phyloP scores from a whole-genome alignment of 2,888 invertebrate genomes.

The Pachycephus smyrnensis region DNA sequence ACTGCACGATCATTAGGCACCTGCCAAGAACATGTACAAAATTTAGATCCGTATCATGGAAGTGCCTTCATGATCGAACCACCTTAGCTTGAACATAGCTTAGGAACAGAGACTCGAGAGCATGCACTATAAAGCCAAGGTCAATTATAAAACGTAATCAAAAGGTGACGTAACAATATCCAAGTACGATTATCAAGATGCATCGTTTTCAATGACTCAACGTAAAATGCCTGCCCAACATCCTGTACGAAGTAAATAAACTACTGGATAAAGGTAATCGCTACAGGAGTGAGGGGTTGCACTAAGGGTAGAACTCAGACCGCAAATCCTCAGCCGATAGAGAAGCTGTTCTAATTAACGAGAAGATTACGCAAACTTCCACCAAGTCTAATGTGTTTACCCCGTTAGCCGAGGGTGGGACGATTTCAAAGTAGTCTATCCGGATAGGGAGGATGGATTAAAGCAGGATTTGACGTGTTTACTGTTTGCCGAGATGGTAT shows the following conservation, averaged over 20 bases:
- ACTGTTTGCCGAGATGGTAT: background rate
- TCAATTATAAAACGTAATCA: too few relatives aligned
- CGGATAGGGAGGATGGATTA: background rate
- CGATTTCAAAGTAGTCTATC: background rate
- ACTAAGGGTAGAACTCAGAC: background rate
- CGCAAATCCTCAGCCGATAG: background rate
- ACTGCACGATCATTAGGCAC: too few relatives aligned
- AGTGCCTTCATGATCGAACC: too few relatives aligned
- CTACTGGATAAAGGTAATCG: background rate
- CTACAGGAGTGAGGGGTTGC: background rate
- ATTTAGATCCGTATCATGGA: too few relatives aligned
- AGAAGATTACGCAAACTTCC: constrained; percentile 2
- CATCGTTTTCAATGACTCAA: background rate
- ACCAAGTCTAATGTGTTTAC: constrained; percentile 6
- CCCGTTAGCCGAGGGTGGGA: background rate
- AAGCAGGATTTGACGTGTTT: constrained; percentile 1
- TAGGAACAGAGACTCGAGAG: too few relatives aligned
- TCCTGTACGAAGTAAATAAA: background rate
- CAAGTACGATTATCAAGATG: background rate
- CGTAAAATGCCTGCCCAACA: background rate
- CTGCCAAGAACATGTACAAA: too few relatives aligned
- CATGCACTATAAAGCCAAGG: background rate
- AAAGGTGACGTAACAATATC: background rate
- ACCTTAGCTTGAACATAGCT: background rate
- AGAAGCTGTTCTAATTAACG: constrained; percentile 5